phyloP scores from a whole-genome alignment of 1,140 invertebrate genomes.

The Pachyrhynchus sulphureomaculatus region DNA sequence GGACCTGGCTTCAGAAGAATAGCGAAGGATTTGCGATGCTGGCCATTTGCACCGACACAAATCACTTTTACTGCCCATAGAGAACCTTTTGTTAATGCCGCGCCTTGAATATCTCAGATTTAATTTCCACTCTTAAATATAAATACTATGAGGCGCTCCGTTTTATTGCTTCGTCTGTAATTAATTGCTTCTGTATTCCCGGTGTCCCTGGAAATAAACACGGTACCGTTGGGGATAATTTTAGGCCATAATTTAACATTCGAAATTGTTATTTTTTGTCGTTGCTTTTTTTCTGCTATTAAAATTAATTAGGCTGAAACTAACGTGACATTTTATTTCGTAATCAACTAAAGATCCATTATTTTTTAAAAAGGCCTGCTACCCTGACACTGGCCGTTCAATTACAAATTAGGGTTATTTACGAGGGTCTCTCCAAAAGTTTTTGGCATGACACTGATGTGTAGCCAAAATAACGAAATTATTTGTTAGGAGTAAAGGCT shows the following conservation, averaged over 20 bases:
- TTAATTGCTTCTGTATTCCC: slow-evolving; percentile 32
- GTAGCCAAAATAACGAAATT: too few relatives aligned
- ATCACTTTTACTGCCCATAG: slow-evolving; percentile 49
- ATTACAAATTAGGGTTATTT: too few relatives aligned
- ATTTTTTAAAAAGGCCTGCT: too few relatives aligned
- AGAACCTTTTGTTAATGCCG: slow-evolving; percentile 43
- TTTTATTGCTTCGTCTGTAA: slow-evolving; percentile 31
- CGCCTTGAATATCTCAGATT: slow-evolving; percentile 48
- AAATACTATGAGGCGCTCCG: slow-evolving; percentile 35
- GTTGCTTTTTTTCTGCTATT: too few relatives aligned
- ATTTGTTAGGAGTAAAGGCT: too few relatives aligned
- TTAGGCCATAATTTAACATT: slow-evolving; percentile 5
- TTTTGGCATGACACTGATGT: too few relatives aligned
- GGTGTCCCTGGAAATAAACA: slow-evolving; percentile 18
- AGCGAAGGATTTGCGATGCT: slow-evolving; percentile 46
- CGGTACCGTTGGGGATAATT: slow-evolving; percentile 6
- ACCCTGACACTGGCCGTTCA: too few relatives aligned
- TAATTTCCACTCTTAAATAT: slow-evolving; percentile 48
- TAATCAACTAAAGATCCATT: too few relatives aligned
- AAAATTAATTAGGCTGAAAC: too few relatives aligned
- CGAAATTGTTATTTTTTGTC: background rate
- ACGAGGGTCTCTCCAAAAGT: too few relatives aligned
- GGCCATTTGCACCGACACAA: slow-evolving; percentile 47
- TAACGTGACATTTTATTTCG: too few relatives aligned
- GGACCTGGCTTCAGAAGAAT: slow-evolving; percentile 44